phyloP scores from a whole-genome alignment of 2,888 invertebrate genomes.

The Ophonus ardosiacus region DNA sequence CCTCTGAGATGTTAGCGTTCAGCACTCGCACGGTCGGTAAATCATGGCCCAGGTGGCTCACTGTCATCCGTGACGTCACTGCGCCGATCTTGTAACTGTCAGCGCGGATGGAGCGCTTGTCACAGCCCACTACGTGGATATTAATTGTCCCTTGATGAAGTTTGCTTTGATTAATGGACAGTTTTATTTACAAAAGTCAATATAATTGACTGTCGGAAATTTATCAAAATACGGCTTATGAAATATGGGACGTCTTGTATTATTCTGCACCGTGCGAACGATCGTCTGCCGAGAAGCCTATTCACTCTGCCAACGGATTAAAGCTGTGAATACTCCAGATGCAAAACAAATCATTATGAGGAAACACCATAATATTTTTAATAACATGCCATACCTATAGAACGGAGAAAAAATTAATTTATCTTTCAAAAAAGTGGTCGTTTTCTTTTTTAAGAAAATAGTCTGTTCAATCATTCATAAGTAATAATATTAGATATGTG shows the following conservation, averaged over 20 bases:
- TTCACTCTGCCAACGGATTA: slow-evolving; percentile 4
- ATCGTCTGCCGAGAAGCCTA: slow-evolving; percentile 34
- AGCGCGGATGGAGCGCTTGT: slow-evolving; percentile 42
- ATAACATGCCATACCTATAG: not conserved
- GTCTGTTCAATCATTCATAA: not conserved
- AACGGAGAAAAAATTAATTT: not conserved
- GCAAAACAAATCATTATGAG: slow-evolving; percentile 40
- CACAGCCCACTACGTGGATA: slow-evolving; percentile 51
- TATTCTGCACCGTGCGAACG: slow-evolving; percentile 19
- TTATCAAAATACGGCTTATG: slow-evolving; percentile 59
- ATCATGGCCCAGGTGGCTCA: slow-evolving; percentile 59
- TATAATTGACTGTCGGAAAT: slow-evolving; percentile 58
- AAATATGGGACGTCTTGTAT: slow-evolving; percentile 55
- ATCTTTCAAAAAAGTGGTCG: slow-evolving; percentile 7
- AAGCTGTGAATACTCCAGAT: slow-evolving; percentile 11
- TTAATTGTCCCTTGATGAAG: slow-evolving; percentile 61
- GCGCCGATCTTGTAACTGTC: slow-evolving; percentile 59
- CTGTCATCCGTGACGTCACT: slow-evolving; percentile 56
- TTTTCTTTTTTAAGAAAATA: not conserved
- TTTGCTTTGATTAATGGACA: slow-evolving; percentile 61
- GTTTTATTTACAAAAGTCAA: slow-evolving; percentile 59
- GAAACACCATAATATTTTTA: not conserved
- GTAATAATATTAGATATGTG: not conserved
- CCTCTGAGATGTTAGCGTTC: slow-evolving; percentile 8
- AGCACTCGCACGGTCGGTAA: slow-evolving; percentile 35